Base-by-base conservation (phyloP, 1,140 invertebrate species). In the Protaetia brevitarsis region DNA sequence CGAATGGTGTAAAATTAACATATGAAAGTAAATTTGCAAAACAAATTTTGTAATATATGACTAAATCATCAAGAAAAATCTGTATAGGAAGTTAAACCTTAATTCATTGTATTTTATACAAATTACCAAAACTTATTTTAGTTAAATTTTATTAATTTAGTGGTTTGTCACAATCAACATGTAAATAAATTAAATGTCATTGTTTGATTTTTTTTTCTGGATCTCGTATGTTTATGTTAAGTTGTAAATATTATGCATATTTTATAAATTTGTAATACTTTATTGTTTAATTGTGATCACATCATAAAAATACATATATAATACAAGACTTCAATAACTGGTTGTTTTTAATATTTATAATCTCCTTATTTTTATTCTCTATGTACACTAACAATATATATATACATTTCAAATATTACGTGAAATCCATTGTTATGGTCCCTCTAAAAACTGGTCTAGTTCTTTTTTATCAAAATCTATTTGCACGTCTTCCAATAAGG, bases 401-500 rank as follows among this genome's bases (percentile, higher is more conserved):
- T 3, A 34, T 8, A 21, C 27, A 57, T 21, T 57, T 57, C n/a
- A n/a, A n/a, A n/a, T n/a, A n/a, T n/a, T n/a, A n/a, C n/a, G n/a
- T n/a, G n/a, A n/a, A n/a, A n/a, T n/a, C n/a, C n/a, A 26, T 58
- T 58, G 26, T n/a, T 61, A 31, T 11, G 28, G 13, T 19, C 36
- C 59, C 11, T 61, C 29, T 45, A 78, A 75, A 71, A 78, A 78
- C 37, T 71, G 65, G 29, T 77, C 73, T 19, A 78, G 62, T 62
- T 77, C 77, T 16, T 71, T 74, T 69, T 75, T 69, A 64, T 78
- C 75, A 65, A 71, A 75, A 69, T 77, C 77, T 13, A 78, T 58
- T 66, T 78, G 71, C 27, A 78, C 77, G 70, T 78, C 76, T 69
- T 78, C 77, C 61, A 78, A 61, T 68, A 77, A 74, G 65, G 75